Evolutionary conservation across 2,797 vertebrate genomes (phyloP), one percentile per base, ranked within the genome.

Genomic region (Phalloptychus januarius): DNA sequence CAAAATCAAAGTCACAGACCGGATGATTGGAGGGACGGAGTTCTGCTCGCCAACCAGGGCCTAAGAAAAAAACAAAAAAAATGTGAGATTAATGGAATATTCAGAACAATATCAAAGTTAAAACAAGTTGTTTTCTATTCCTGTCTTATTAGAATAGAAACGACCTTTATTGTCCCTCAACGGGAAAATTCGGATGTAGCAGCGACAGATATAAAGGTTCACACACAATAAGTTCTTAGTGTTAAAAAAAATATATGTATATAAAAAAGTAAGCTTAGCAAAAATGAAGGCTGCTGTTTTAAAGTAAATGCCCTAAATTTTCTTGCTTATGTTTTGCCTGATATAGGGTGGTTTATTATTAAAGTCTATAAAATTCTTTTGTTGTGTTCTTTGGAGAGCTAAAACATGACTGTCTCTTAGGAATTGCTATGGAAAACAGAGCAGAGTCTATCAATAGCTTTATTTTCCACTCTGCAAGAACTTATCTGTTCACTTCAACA

Each of bases 21-120:
- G 94, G 92, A 79, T 99, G 98, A 90, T 94, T 93, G 67, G 92
- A 36, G 0, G 98, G 98, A 1, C 94, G 94, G 75, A 98, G 94
- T 85, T 97, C 97, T 1, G 97, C 97, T 79, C 96, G 93, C 98
- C 98, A 99, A 33, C 97, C 97, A 2, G 91, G 94, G 89, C 97
- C 98, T 99, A 85, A 65, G 28, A 76, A 70, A 74, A 25, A n/a
- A 1, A 13, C 10, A 76, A 20, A 71, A 40, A 12, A 40, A 56
- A 80, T 0, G 23, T 28, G 52, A 15, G 5, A 45, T 18, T 7
- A 36, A 36, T 16, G 42, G 23, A 71, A 50, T 11, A 65, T 23
- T 13, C 10, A 42, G n/a, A 4, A 42, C 5, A 72, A 50, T 38
- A 15, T 20, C 5, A 52, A 23, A 52, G 36, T 12, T 18, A 61